These are phyloP conservation scores for Illadopsis cleaveri DNA, from an alignment of 2,113 vertebrate species.

Conservation along the genomic window DNA sequence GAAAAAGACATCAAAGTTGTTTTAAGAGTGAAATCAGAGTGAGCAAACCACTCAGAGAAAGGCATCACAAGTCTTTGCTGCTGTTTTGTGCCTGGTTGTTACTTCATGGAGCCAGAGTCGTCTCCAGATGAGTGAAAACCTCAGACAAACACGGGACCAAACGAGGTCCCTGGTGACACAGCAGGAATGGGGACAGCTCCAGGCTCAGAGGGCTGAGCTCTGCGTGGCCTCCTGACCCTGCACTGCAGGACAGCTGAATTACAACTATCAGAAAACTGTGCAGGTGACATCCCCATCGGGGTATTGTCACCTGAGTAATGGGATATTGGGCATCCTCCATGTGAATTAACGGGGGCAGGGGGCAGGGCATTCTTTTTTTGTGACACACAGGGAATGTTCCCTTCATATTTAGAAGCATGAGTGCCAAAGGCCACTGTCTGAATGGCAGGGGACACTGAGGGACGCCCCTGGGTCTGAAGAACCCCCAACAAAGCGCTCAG, in stretches of 20 bases:
- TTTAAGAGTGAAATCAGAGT: constrained; percentile 52
- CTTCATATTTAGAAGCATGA: no score
- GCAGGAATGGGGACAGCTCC: background rate
- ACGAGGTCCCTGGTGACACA: background rate
- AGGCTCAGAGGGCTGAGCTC: background rate
- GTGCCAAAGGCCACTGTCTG: no score
- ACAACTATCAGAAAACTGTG: no score
- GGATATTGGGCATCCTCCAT: background rate
- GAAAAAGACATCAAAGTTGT: constrained; percentile 37
- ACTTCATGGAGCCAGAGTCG: background rate
- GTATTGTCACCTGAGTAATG: background rate
- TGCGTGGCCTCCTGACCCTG: background rate
- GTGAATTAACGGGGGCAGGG: no score
- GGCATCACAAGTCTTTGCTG: background rate
- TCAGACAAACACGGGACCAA: background rate
- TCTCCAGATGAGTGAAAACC: background rate
- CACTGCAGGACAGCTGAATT: background rate
- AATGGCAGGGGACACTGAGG: background rate
- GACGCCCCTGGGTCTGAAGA: background rate
- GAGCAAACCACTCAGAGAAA: constrained; percentile 48
- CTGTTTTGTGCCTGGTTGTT: constrained; percentile 63
- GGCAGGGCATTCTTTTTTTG: no score
- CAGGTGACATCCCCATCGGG: background rate
- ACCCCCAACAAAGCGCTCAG: background rate
- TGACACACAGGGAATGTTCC: no score